phyloP scores from a whole-genome alignment of 1,140 invertebrate species.

The Prorops nasuta region DNA sequence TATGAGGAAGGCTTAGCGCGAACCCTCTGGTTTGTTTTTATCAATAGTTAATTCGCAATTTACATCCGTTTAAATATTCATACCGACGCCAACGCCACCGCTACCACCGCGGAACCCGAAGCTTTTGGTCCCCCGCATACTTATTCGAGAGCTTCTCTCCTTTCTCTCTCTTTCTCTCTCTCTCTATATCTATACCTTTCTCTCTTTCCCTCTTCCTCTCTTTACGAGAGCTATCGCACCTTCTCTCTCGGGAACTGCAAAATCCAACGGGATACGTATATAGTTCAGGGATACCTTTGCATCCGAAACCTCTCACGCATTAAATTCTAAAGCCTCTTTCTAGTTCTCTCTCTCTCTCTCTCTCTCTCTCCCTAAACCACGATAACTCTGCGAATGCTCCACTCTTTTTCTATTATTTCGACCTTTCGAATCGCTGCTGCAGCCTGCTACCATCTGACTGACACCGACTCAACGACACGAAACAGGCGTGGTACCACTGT shows the following conservation, averaged over 20 bases:
- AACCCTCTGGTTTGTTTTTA: constrained; percentile 40
- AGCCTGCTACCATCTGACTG: too few relatives aligned
- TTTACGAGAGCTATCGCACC: neutral
- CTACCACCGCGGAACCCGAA: constrained; percentile 22
- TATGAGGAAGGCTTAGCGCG: constrained; percentile 28
- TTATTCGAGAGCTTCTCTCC: constrained; percentile 21
- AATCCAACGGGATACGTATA: constrained; percentile 27
- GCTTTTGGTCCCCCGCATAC: constrained; percentile 31
- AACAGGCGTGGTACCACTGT: neutral
- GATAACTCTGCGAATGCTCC: neutral
- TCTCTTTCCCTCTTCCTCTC: neutral
- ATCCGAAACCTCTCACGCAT: constrained; percentile 32
- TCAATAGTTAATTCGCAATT: constrained; percentile 46
- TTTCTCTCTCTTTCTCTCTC: constrained; percentile 5
- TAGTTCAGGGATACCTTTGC: constrained; percentile 24
- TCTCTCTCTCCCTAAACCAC: neutral
- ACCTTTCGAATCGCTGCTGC: too few relatives aligned
- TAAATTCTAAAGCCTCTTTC: constrained; percentile 40
- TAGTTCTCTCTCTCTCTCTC: constrained; percentile 21
- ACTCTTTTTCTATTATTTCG: neutral
- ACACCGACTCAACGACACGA: neutral
- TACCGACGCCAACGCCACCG: constrained; percentile 18
- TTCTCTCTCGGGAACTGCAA: constrained; percentile 16
- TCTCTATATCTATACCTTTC: neutral
- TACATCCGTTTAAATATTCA: constrained; percentile 44